These are phyloP conservation scores for Piprites chloris DNA, from an alignment of 2,113 vertebrate genomes.

Conservation along the genomic window DNA sequence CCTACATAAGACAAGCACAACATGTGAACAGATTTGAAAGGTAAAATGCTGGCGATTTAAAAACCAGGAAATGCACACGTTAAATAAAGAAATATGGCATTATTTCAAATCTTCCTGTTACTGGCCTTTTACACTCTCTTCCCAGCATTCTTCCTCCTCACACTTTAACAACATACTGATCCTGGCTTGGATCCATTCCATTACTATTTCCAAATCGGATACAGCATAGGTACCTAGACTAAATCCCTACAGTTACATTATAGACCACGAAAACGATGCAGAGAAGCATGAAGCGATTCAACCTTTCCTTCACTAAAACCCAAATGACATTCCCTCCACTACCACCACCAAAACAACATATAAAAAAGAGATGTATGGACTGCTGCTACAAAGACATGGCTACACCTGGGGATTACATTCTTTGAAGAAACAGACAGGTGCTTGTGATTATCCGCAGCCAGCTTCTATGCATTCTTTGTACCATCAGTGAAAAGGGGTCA, in stretches of 20 bases:
- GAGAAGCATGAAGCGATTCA: background rate
- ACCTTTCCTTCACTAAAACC: background rate
- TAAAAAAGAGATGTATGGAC: background rate
- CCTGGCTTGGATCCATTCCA: background rate
- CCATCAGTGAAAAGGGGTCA: background rate
- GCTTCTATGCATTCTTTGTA: background rate
- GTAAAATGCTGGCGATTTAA: background rate
- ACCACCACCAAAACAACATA: accelerated
- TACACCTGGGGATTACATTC: background rate
- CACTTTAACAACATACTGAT: background rate
- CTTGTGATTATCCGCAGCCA: background rate
- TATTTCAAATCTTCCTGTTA: background rate
- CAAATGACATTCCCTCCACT: background rate
- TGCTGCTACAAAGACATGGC: background rate
- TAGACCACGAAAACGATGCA: accelerated
- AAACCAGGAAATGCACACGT: background rate
- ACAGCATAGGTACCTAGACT: background rate
- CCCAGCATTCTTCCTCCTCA: background rate
- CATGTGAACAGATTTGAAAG: background rate
- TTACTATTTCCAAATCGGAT: background rate
- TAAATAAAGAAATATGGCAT: background rate
- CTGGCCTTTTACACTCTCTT: background rate
- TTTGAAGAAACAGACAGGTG: background rate
- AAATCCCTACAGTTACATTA: background rate
- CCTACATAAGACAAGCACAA: background rate